Conservation (phyloP, 2,888 invertebrate genomes). For the Tyria jacobaeae region DNA sequence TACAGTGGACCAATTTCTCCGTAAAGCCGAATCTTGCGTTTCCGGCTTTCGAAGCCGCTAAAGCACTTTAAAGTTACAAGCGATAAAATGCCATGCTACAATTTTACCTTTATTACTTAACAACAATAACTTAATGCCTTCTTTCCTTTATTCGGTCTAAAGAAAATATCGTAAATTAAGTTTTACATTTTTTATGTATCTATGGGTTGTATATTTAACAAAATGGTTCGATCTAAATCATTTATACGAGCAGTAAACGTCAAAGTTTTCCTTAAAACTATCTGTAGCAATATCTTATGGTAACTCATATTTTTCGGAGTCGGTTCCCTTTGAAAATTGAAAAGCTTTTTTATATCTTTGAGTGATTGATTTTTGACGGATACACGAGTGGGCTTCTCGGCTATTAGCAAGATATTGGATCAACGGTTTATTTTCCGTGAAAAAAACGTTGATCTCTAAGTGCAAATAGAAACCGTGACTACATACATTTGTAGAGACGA, state of each 20-base stretch:
- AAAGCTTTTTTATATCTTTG: conserved; percentile 19
- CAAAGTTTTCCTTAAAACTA: conserved; percentile 65
- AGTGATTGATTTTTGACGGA: conserved; percentile 21
- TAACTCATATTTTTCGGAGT: conserved; percentile 20
- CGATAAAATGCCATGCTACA: conserved; percentile 44
- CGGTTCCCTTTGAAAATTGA: conserved; percentile 38
- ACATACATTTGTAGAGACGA: background rate
- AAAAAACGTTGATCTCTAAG: background rate
- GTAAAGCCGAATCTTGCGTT: conserved; percentile 24
- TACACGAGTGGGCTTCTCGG: conserved; percentile 5
- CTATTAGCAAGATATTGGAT: background rate
- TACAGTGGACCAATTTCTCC: conserved; percentile 16
- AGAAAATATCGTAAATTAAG: conserved; percentile 66
- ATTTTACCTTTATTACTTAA: conserved; percentile 48
- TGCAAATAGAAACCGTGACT: background rate
- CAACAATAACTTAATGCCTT: conserved; percentile 55
- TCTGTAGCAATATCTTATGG: conserved; percentile 29
- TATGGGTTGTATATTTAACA: conserved; percentile 55
- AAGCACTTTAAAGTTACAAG: conserved; percentile 30
- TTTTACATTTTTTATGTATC: conserved; percentile 53
- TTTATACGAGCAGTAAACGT: conserved; percentile 72
- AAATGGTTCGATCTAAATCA: conserved; percentile 71
- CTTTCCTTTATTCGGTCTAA: conserved; percentile 61
- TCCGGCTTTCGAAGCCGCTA: conserved; percentile 38
- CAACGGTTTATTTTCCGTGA: background rate